Conservation (phyloP, 1,140 invertebrate genomes). For the Hycleus phaleratus region DNA sequence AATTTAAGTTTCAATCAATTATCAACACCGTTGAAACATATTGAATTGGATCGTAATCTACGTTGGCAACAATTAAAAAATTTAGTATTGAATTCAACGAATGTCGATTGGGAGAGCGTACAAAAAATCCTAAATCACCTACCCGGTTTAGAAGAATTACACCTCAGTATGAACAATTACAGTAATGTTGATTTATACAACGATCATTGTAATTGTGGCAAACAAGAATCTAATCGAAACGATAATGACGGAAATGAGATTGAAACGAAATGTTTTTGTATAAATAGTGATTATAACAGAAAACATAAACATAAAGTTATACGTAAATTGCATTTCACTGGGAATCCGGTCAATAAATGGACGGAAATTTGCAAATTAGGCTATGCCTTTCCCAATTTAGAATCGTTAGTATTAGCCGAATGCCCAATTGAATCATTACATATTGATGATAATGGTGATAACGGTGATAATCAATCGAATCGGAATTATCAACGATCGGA, state of each 20-base stretch:
- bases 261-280: conserved; percentile 23
- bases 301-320: conserved; percentile 51
- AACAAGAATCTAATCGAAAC: conserved; percentile 6
- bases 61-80: conserved; percentile 59
- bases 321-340: conserved; percentile 72
- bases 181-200: conserved; percentile 53
- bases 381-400: conserved; percentile 72
- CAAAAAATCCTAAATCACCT: conserved; percentile 64
- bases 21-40: conserved; percentile 51
- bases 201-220: conserved; percentile 16
- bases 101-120: conserved; percentile 76
- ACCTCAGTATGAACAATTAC: conserved; percentile 83
- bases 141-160: conserved; percentile 78
- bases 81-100: conserved; percentile 79
- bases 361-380: conserved; percentile 75
- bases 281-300: conserved; percentile 33
- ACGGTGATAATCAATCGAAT: conserved; percentile 39
- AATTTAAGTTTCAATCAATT: conserved; percentile 86
- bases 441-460: conserved; percentile 38
- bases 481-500: conserved; percentile 42
- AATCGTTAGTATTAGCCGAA: conserved; percentile 77
- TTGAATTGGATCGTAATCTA: conserved; percentile 18
- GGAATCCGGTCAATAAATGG: conserved; percentile 77
- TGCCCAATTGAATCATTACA: conserved; percentile 65
- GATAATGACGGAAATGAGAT: conserved; percentile 22